A percentile compares a stretch with the other conserved stretches of the same genome.
phyloP scores from a whole-genome alignment of 2,113 vertebrate genomes.

The Sinosuthora webbiana region DNA sequence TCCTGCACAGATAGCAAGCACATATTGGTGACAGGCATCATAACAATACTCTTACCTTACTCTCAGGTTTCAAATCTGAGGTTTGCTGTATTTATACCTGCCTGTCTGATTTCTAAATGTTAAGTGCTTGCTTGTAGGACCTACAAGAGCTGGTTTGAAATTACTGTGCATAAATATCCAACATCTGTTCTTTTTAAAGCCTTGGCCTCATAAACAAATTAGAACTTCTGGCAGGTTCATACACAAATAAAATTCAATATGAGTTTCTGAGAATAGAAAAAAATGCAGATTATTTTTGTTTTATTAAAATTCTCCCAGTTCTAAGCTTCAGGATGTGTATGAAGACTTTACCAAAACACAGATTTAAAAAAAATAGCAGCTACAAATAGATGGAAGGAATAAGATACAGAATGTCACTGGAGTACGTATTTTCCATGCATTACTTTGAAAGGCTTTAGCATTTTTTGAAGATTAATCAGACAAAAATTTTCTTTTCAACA shows the following conservation, averaged over 20 bases:
- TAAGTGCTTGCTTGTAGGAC: not conserved
- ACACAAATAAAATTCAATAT: not conserved
- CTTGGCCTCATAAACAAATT: not conserved
- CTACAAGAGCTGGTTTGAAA: not conserved
- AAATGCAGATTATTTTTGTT: not conserved
- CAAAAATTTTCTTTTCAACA: not conserved
- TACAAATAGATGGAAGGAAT: not conserved
- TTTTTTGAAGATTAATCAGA: not conserved
- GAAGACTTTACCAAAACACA: not conserved
- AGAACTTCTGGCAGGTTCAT: not conserved
- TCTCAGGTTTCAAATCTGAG: not conserved
- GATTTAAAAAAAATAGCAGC: not conserved
- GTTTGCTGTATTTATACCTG: not conserved
- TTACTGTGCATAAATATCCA: not conserved
- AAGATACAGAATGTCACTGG: not conserved
- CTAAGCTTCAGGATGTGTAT: not conserved
- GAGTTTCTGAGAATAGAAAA: not conserved
- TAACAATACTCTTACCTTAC: not conserved
- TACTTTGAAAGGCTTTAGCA: not conserved
- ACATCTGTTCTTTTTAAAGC: not conserved
- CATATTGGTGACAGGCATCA: not conserved
- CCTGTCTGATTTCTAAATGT: not conserved
- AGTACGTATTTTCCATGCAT: not conserved
- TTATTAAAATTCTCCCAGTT: not conserved
- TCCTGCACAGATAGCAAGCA: not conserved